These are phyloP conservation scores for Oreohelix idahoensis DNA, from an alignment of 1,140 invertebrate genomes.

Conservation along the genomic window DNA sequence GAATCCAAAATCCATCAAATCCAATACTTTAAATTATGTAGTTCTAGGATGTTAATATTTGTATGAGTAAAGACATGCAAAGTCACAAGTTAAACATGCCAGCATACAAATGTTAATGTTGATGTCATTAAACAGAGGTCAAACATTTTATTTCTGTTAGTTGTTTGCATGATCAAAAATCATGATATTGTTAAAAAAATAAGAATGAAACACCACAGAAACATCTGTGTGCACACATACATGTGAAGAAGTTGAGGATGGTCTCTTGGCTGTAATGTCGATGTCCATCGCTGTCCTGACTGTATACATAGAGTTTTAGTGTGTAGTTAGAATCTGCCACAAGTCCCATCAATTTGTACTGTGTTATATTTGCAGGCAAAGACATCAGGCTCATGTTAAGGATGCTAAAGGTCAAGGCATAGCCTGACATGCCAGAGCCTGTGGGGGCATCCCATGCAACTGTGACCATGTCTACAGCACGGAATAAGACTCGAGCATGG, in stretches of 20 bases:
- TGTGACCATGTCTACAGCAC: constrained; percentile 45
- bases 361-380: constrained; percentile 16
- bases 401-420: constrained; percentile 40
- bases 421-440: constrained; percentile 37
- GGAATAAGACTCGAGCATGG: constrained; percentile 39
- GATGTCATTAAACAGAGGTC: too few species aligned
- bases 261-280: constrained; percentile 34
- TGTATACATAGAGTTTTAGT: constrained; percentile 37
- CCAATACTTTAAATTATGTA: too few species aligned
- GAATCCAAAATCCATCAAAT: too few species aligned
- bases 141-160: too few species aligned
- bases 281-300: constrained; percentile 9
- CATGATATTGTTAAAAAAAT: too few species aligned
- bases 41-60: too few species aligned
- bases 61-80: too few species aligned
- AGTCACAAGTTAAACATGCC: too few species aligned
- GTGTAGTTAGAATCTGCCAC: constrained; percentile 43
- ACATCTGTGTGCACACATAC: too few species aligned
- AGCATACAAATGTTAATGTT: too few species aligned
- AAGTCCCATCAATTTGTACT: constrained; percentile 33
- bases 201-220: too few species aligned
- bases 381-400: constrained; percentile 26
- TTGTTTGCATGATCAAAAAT: too few species aligned
- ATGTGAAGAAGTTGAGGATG: constrained; percentile 45
- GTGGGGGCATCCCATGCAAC: constrained; percentile 49